Base-by-base conservation (phyloP, 2,797 vertebrate species). In the Carapus acus region DNA sequence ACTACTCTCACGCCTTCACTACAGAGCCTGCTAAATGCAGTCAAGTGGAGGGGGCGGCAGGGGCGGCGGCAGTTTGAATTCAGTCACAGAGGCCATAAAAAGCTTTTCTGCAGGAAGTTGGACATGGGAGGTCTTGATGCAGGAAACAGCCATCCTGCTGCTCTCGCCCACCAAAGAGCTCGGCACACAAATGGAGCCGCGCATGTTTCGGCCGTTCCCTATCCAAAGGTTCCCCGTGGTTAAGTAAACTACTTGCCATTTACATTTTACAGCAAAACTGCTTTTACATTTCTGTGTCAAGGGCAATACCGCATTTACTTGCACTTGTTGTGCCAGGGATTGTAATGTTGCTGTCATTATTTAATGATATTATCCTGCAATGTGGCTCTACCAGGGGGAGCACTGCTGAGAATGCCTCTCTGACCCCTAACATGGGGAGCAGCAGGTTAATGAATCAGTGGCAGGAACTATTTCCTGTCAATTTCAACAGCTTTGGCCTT, bases 141-240 rank as follows among this genome's bases (percentile, higher is more conserved):
- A 85, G 82, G 80, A 85, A 85, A 65, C 67, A 66, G 65, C 67
- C 65, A 81, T 84, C 78, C 83, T 72, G 68, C 70, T 66, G 72
- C 69, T 83, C 73, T 78, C 72, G 73, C 75, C 66, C 77, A 78
- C 62, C 66, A 81, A 36, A 88, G 87, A 53, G 59, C 59, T 64
- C 54, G 49, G 41, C 61, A 38, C 63, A 60, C 64, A 58, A 50
- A 58, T 67, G 52, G 58, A 75, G 51, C 62, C 36, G 42, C 14
- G 39, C 66, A 36, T 68, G 27, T 62, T 63, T 34, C 62, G 64
- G 60, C 61, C 34, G 31, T 55, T 23, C 49, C 17, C 9, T 14
- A 53, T 46, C 46, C 21, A 50, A 52, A 27, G 22, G 14, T 54
- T 59, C 6, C 22, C 15, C 46, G 24, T 6, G 27, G 8, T 31